Evolutionary conservation across 2,113 vertebrate genomes (phyloP), one percentile per base, ranked within the genome.

Genomic region (Ranitomeya imitator): DNA sequence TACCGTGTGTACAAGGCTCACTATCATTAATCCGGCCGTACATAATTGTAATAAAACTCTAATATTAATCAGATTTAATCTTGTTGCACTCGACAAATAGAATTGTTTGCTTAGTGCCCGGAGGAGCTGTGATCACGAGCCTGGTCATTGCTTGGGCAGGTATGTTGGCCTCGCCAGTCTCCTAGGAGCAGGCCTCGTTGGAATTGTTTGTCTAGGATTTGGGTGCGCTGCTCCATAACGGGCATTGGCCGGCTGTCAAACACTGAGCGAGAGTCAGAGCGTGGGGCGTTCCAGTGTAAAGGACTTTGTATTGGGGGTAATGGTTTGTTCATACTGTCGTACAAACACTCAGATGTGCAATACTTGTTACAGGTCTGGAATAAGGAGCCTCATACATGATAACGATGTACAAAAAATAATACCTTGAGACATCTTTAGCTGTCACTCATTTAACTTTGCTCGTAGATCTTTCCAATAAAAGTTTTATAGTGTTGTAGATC

Each of bases 401-500:
- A 13, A 57, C 4, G 21, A 8, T 67, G 63, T 7, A 0, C 10
- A 63, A 63, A 12, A 9, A 23, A 21, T 23, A 45, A 45, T 5
- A 13, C 12, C 23, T 26, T 15, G 4, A 15, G 4, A 31, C 3
- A 74, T 19, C 15, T 37, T 37, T 74, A 74, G 12, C 31, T 74
- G 18, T 76, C 45, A 18, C 31, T 74, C 73, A 76, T 19, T 45
- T n/a, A n/a, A 69, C 18, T 57, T 11, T 13, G n/a, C 16, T 73
- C 7, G 0, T 13, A 76, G 18, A 9, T 18, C 16, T 45, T 45
- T 7, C 16, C 73, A 52, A 7, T 52, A 1, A 76, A 52, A 76
- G 37, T 76, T 76, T 76, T 52, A 76, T 52, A 76, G 21, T 51
- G 37, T 76, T 76, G 73, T 52, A 76, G 73, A 52, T 51, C 45